These are phyloP conservation scores for Scolanthus callimorphus DNA, from an alignment of 92 coral and sea anemone genomes.

Conservation along the genomic window DNA sequence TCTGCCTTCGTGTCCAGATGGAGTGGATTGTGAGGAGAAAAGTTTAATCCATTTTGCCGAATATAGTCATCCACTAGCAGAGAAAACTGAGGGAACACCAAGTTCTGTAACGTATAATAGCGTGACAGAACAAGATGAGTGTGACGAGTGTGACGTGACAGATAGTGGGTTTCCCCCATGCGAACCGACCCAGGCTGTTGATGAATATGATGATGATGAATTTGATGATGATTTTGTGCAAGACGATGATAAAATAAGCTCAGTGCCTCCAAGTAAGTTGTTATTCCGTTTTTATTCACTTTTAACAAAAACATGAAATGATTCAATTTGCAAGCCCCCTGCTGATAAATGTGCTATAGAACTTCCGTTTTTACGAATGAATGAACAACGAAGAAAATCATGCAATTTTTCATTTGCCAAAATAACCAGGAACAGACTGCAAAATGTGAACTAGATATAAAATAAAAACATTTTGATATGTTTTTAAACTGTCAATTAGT, in stretches of 20 bases:
- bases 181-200: constrained; percentile 23
- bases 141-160: constrained; percentile 53
- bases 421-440: too few species aligned
- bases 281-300: too few species aligned
- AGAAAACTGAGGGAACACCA: background rate
- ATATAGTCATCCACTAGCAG: constrained; percentile 58
- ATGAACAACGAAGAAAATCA: too few species aligned
- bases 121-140: constrained; percentile 18
- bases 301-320: too few species aligned
- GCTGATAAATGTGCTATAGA: too few species aligned
- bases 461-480: too few species aligned
- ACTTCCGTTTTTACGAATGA: too few species aligned
- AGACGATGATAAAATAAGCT: background rate
- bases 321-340: too few species aligned
- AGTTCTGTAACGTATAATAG: too few species aligned
- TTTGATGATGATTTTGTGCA: constrained; percentile 6
- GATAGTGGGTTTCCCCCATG: constrained; percentile 4
- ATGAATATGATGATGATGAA: constrained; percentile 24
- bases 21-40: constrained; percentile 45
- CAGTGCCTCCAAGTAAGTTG: background rate
- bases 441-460: too few species aligned
- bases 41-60: constrained; percentile 78
- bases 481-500: too few species aligned
- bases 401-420: too few species aligned
- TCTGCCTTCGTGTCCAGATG: constrained; percentile 45